phyloP scores from a whole-genome alignment of 2,797 vertebrate species.

The Hylomyscus alleni region DNA sequence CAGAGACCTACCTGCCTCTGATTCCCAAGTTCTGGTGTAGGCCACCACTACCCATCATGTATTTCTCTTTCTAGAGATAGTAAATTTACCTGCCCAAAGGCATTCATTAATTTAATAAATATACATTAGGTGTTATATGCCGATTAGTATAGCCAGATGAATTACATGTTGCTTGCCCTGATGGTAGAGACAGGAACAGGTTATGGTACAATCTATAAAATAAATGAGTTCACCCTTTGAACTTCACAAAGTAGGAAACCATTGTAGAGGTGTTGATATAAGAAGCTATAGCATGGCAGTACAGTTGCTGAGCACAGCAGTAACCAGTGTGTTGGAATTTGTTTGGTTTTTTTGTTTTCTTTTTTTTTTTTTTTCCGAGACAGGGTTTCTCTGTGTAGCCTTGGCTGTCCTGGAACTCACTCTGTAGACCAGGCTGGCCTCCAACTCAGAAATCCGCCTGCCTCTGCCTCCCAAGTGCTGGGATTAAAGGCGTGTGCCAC shows the following conservation, averaged over 20 bases:
- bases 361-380: no score
- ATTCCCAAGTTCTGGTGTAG: neutral
- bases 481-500: no score
- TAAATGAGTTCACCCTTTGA: neutral
- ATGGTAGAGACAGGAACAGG: neutral
- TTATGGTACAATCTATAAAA: neutral
- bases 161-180: neutral
- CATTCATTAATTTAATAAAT: neutral
- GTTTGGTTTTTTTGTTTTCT: no score
- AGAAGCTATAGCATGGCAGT: neutral
- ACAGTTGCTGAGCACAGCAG: neutral
- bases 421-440: no score
- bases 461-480: no score
- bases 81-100: neutral
- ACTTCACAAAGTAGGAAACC: neutral
- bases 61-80: neutral
- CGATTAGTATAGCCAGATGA: neutral
- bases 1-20: neutral
- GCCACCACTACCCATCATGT: neutral
- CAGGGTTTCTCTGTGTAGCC: no score
- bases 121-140: neutral
- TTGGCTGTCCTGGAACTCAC: no score
- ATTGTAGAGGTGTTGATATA: no score
- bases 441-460: no score
- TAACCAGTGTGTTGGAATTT: neutral